Evolutionary conservation across 2,113 vertebrate species (phyloP).

Genomic region (Charina bottae): DNA sequence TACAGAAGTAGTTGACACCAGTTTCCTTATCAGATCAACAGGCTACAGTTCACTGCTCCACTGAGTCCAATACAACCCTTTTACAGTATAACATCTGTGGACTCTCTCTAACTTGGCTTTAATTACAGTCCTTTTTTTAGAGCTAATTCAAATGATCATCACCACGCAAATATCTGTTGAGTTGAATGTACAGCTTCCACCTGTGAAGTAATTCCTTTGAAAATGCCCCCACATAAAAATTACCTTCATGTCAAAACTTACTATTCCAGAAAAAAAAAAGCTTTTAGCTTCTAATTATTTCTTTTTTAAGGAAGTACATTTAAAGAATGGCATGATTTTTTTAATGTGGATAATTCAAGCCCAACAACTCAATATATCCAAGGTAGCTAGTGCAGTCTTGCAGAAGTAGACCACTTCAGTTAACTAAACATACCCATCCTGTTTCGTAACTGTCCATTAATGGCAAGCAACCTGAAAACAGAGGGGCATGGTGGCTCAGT

Average conservation of each 20-base stretch:
- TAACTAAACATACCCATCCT: neutral
- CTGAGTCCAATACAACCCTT: neutral
- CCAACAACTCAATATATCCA: neutral
- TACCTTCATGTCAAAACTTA: neutral
- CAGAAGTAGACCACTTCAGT: neutral
- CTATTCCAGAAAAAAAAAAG: neutral
- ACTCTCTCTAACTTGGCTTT: neutral
- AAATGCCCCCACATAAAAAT: neutral
- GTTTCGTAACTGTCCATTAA: neutral
- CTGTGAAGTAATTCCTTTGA: neutral
- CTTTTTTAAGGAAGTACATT: neutral
- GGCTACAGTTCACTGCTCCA: constrained; percentile 7
- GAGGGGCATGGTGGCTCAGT: too few relatives aligned
- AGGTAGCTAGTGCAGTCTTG: neutral
- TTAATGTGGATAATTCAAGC: neutral
- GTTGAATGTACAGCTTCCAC: neutral
- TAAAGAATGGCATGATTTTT: neutral
- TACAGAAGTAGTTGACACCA: neutral
- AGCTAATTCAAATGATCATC: neutral
- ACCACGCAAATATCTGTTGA: neutral
- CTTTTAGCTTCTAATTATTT: neutral
- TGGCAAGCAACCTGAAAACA: neutral
- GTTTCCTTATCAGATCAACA: constrained; percentile 18
- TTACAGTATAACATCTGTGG: neutral
- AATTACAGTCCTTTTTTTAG: neutral